Evolutionary conservation across 2,797 vertebrate species (phyloP).

Genomic region (Muscicapa striata): DNA sequence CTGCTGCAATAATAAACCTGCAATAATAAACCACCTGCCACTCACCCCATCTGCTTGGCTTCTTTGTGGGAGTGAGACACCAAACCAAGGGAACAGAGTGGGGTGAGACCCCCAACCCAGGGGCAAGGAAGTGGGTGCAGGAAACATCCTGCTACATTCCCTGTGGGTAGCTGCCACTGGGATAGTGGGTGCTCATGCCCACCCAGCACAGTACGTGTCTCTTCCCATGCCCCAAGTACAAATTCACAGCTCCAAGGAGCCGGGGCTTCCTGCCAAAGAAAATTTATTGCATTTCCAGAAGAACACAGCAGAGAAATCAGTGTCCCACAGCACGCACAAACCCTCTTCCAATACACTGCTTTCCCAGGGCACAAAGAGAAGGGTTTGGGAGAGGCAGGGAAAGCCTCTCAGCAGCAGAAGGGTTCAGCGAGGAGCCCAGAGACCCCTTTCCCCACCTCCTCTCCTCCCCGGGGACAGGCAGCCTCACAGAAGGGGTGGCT

Average conservation of each 20-base stretch:
- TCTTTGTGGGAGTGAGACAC: not conserved
- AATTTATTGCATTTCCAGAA: conserved; percentile 57
- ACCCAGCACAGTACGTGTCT: not conserved
- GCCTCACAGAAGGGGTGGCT: not conserved
- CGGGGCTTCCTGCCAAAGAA: conserved; percentile 18
- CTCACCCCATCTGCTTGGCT: accelerated
- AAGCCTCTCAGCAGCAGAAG: not conserved
- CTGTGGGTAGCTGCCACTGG: not conserved
- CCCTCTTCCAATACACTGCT: not conserved
- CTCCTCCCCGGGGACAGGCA: not conserved
- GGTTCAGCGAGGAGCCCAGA: accelerated
- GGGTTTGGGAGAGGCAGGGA: not conserved
- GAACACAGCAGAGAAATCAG: not conserved
- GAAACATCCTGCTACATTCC: not conserved
- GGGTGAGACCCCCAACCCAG: not conserved
- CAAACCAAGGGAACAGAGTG: not conserved
- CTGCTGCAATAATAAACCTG: conserved; percentile 32
- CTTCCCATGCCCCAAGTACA: not conserved
- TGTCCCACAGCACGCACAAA: not conserved
- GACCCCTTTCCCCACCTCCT: not conserved
- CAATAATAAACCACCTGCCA: not conserved
- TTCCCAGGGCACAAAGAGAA: not conserved
- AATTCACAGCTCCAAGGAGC: conserved; percentile 1
- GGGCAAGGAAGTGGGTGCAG: accelerated
- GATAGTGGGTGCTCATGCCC: not conserved